phyloP scores from a whole-genome alignment of 2,888 invertebrate genomes.

The Phymatocera aterrima region DNA sequence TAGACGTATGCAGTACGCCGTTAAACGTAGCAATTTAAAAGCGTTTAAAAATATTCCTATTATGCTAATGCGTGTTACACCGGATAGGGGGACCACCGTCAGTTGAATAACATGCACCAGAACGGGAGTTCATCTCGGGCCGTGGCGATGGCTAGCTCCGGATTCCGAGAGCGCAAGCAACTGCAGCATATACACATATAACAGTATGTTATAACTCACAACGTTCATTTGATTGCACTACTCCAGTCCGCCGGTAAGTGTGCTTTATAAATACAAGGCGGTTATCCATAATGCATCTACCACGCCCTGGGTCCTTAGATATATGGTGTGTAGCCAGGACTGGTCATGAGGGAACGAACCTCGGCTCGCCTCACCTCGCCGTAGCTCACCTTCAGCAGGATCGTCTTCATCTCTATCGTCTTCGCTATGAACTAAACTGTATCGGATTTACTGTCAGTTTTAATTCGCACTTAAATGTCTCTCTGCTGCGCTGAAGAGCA shows the following conservation, averaged over 20 bases:
- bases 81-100: background rate
- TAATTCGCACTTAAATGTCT: slow-evolving; percentile 24
- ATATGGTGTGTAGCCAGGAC: background rate
- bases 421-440: slow-evolving; percentile 10
- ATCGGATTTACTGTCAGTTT: slow-evolving; percentile 39
- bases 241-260: slow-evolving; percentile 8
- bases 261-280: slow-evolving; percentile 47
- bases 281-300: slow-evolving; percentile 60
- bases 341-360: background rate
- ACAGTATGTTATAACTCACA: background rate
- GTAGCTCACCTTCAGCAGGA: background rate
- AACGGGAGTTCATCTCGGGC: background rate
- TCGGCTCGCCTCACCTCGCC: no score
- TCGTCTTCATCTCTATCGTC: background rate
- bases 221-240: slow-evolving; percentile 35
- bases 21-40: slow-evolving; percentile 48
- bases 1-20: background rate
- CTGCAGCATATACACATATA: background rate
- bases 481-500: background rate
- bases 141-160: background rate
- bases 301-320: slow-evolving; percentile 53
- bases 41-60: slow-evolving; percentile 50
- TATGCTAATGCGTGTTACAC: slow-evolving; percentile 32
- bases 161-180: background rate
- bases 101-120: background rate